Percentiles rank a stretch among this genome's conserved stretches.
These are phyloP conservation scores for Coregonus suidteri DNA, from an alignment of 2,797 vertebrate genomes.

Conservation along the genomic window DNA sequence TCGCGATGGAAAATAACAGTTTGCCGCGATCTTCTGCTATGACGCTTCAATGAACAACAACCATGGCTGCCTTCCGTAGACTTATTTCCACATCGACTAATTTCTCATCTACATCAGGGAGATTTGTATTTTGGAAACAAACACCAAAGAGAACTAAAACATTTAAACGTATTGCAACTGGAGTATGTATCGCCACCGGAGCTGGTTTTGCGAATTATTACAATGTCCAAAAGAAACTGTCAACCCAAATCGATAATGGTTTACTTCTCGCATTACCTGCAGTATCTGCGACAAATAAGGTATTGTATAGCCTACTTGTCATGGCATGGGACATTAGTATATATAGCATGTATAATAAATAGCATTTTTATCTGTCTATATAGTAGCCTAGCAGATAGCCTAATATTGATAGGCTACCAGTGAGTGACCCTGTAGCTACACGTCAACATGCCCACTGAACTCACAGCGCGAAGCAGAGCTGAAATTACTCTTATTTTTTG, in stretches of 20 bases:
- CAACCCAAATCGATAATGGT: conserved; percentile 51
- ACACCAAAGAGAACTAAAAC: conserved; percentile 15
- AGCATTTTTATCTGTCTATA: conserved; percentile 1
- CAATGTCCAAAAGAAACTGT: conserved; percentile 21
- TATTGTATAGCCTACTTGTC: conserved; percentile 41
- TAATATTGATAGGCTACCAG: background rate
- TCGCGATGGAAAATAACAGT: conserved; percentile 68
- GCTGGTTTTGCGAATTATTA: conserved; percentile 44
- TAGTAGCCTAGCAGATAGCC: background rate
- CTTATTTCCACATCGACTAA: conserved; percentile 43
- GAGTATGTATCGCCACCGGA: conserved; percentile 42
- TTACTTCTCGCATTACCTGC: conserved; percentile 59
- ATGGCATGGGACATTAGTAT: background rate
- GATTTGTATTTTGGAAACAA: conserved; percentile 22
- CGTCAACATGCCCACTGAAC: background rate
- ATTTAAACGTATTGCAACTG: conserved; percentile 41
- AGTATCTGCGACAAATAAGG: conserved; percentile 68
- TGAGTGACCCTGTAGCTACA: background rate
- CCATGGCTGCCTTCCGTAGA: conserved; percentile 74
- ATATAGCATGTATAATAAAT: no score
- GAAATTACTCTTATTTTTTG: background rate
- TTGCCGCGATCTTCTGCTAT: conserved; percentile 20
- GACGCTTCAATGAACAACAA: conserved; percentile 47
- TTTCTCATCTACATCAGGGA: conserved; percentile 28
- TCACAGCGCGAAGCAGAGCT: background rate